Base-by-base conservation (phyloP, 1,140 invertebrate genomes). In the Lerema accius region DNA sequence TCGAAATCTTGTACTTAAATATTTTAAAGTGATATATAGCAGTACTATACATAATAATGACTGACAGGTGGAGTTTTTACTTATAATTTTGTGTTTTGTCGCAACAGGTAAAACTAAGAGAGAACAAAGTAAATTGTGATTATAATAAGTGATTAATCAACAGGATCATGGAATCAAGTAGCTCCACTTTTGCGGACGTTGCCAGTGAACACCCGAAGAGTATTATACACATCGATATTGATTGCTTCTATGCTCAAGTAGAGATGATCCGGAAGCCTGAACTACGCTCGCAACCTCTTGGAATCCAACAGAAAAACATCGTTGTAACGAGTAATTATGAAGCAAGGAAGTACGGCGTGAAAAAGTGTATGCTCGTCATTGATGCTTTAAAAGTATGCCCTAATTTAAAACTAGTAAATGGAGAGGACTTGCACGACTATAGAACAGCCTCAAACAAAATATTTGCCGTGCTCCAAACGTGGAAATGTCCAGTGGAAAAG, bases 211-310 rank as follows among this genome's bases (percentile, higher is more conserved):
- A 95, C 84, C 79, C 90, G 7, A 92, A 93, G 80, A 92, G 92
- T 63, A 95, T 97, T 50, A 93, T 96, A 71, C 94, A 97, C 74
- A 89, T 97, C 73, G 94, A 96, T 80, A 91, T 96, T 71, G 95
- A 96, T 74, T 96, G 94, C 80, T 96, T 96, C 86, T 96, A 96
- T 86, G 95, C 95, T 50, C 96, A 96, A 92, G 95, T 96, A 62
- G 95, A 96, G 89, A 95, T 94, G 91, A 72, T 95, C 19, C 92
- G 92, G 62, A 93, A 95, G 80, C 95, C 95, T 0, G 90, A 93
- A 68, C 81, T 95, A 10, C 87, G 91, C 39, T 86, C 88, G 14
- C 92, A 93, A 69, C 95, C 96, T 0, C 82, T 96, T 32, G 95
- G 95, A 19, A 93, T 97, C 3, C 94, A 95, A 80, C 96, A 97